These are phyloP conservation scores for Pseudonaja textilis DNA, from an alignment of 2,113 vertebrate species.

Conservation along the genomic window DNA sequence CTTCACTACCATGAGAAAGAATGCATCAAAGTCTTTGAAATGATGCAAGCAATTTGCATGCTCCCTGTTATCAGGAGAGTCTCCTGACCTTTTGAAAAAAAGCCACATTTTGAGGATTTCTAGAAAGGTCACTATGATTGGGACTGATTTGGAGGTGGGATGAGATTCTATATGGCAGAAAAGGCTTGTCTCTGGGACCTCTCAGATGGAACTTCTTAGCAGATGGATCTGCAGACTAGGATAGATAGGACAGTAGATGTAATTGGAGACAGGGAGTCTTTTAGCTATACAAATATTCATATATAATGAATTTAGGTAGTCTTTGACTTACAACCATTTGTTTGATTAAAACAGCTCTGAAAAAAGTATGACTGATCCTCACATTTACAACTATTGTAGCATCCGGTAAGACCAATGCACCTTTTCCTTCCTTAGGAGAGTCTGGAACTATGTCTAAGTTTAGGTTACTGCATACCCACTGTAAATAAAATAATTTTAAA, in stretches of 20 bases:
- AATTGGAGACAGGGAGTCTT: background rate
- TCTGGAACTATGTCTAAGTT: background rate
- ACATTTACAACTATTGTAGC: no score
- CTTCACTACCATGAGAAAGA: background rate
- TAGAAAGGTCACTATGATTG: background rate
- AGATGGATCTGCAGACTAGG: background rate
- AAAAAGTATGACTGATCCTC: no score
- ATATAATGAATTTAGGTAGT: background rate
- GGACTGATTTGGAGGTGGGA: background rate
- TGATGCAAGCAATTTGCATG: background rate
- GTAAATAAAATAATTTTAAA: background rate
- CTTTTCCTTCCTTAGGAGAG: background rate
- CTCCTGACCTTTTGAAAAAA: background rate
- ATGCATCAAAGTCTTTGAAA: background rate
- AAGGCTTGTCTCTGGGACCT: background rate
- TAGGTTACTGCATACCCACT: background rate
- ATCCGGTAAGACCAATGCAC: no score
- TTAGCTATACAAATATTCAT: background rate
- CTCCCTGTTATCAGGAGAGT: background rate
- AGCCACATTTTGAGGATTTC: background rate
- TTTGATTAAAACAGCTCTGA: no score
- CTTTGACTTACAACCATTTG: background rate
- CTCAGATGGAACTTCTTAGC: background rate
- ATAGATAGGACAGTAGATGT: background rate
- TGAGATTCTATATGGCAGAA: background rate